Conservation (phyloP, 2,797 vertebrate genomes). For the Chrysocyon brachyurus region DNA sequence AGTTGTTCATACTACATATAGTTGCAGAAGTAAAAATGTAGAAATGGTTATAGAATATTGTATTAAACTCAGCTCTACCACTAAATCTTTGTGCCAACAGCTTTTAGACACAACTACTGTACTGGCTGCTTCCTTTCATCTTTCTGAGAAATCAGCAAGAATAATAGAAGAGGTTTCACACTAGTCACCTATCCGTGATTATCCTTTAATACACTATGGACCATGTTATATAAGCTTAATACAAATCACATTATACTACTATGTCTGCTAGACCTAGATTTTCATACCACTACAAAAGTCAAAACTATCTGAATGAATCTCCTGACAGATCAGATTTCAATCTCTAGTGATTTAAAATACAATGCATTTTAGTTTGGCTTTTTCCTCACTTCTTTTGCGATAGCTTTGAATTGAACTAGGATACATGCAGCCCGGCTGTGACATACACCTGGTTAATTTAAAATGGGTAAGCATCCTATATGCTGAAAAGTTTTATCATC, state of each 20-base stretch:
- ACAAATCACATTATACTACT: slow-evolving; percentile 28
- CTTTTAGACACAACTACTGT: neutral
- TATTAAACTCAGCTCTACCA: neutral
- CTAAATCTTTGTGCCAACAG: neutral
- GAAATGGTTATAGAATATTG: neutral
- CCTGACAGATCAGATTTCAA: slow-evolving; percentile 69
- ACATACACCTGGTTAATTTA: slow-evolving; percentile 52
- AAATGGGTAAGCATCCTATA: neutral
- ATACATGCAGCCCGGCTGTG: neutral
- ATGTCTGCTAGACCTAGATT: slow-evolving; percentile 21
- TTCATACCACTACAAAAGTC: neutral
- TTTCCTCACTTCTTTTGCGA: slow-evolving; percentile 53
- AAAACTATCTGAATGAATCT: neutral
- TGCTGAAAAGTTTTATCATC: slow-evolving; percentile 27
- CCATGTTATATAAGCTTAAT: slow-evolving; percentile 26
- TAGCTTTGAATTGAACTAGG: slow-evolving; percentile 29
- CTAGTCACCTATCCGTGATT: neutral
- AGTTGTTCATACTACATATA: neutral
- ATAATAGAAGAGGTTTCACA: neutral
- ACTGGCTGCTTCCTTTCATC: neutral
- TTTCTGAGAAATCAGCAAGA: slow-evolving; percentile 6
- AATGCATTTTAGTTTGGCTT: slow-evolving; percentile 21
- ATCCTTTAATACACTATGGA: neutral
- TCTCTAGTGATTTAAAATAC: slow-evolving; percentile 59
- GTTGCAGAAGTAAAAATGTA: neutral